Base-by-base conservation (phyloP, 2,888 invertebrate genomes). In the Tenthredo amoena region DNA sequence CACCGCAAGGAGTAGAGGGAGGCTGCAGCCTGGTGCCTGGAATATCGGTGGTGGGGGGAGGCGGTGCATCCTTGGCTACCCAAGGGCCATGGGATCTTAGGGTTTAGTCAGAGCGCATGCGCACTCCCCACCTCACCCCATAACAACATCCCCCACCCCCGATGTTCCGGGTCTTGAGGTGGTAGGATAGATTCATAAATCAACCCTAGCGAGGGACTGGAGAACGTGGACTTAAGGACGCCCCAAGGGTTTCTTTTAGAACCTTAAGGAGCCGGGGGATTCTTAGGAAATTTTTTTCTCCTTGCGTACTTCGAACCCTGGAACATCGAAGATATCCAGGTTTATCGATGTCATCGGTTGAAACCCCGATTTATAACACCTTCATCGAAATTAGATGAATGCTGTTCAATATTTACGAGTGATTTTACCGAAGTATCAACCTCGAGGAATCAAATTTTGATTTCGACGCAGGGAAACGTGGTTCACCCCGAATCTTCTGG, bases 1-100 rank as follows among this genome's bases (percentile, higher is more conserved):
- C 92, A 93, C 90, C 90, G 91, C 90, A 89, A 88, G 87, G 86
- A 84, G 89, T 90, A 90, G 91, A 90, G 91, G 91, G 92, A 90
- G 91, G 90, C 88, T 89, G 89, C 83, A 83, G 43, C 83, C 26
- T 26, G 47, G 34, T 47, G 65, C 68, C 68, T 34, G 65, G 40
- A 62, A n/a, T 34, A 40, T 62, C 26, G 86, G 87, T 87, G 85
- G 81, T 85, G 71, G 85, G 84, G 86, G 84, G 68, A 84, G 55
- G 86, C 84, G 86, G 81, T 84, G 86, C 87, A 85, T 87, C 87
- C 85, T 79, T 68, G 34, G 81, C 85, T 83, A 76, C 77, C 82
- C 86, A 34, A 83, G 83, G 83, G 83, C 83, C 83, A 47, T 71
- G 62, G 47, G 83, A 47, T 65, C 68, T 40, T 34, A 40, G 74